A percentile compares a stretch with the other conserved stretches of the same genome.
Conservation (phyloP, 2,113 vertebrate species). For the Laticauda laticaudata region DNA sequence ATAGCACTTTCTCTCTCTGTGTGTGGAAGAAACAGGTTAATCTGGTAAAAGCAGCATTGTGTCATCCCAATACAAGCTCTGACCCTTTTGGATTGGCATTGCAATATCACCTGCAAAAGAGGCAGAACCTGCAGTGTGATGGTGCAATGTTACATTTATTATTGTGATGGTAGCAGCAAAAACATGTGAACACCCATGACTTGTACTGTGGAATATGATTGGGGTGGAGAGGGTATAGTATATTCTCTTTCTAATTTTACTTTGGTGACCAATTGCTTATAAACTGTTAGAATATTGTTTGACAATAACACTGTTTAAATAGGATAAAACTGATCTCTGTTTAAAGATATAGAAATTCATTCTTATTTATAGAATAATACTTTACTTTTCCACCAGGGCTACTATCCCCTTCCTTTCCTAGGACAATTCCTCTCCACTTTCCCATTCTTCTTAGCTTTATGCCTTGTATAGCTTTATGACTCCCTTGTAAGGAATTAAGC, state of each 20-base stretch:
- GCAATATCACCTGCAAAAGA: not conserved
- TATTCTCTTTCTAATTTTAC: not conserved
- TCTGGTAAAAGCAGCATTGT: not conserved
- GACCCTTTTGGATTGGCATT: not conserved
- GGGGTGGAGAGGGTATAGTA: not conserved
- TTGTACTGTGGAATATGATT: not conserved
- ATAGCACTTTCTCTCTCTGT: not conserved
- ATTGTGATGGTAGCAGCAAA: not conserved
- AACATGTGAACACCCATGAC: not conserved
- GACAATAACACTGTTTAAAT: not conserved
- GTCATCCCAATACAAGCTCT: not conserved
- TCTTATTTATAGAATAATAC: not conserved
- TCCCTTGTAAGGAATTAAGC: not conserved
- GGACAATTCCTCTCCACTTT: not conserved
- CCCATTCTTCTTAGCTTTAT: not conserved
- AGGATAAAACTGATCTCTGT: not conserved
- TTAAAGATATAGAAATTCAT: not conserved
- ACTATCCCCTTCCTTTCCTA: not conserved
- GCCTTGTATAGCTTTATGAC: not conserved
- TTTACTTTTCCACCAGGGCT: not conserved
- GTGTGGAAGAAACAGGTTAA: not conserved
- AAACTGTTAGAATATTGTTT: not conserved
- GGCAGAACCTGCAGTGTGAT: not conserved
- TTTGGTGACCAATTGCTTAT: not conserved
- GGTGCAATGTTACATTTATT: not conserved